Evolutionary conservation across 2,888 invertebrate genomes (phyloP), one percentile per base, ranked within the genome.

Genomic region (Sericinus montela): DNA sequence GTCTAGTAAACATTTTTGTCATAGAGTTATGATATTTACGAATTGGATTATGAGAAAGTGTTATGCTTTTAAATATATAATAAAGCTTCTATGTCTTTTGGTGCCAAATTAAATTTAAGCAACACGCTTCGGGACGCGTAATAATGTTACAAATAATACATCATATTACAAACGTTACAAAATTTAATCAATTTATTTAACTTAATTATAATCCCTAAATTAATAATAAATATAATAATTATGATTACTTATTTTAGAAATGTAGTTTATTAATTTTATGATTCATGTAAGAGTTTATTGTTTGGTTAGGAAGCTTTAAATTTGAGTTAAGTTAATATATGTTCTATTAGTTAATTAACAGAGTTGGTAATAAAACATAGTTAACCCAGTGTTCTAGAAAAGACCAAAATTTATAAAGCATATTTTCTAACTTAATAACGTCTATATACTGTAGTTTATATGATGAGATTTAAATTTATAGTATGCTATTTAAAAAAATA

Each of bases 401-500:
- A 63, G 65, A 68, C 65, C 66, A 69, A 69, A 57, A 10, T 45
- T 32, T 45, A 11, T 10, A 16, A 34, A n/a, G 41, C 36, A 34
- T 38, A 58, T 56, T 49, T 39, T 56, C 49, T 38, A 57, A 52
- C 41, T 40, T 41, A 11, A 19, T 39, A 55, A 29, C 42, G 48
- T 38, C 54, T 49, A 41, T 59, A 53, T 69, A 69, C 67, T 68
- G 67, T 69, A 66, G 66, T 52, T 61, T 65, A 60, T 37, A 49
- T 35, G 16, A 35, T 32, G 19, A 19, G 3, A 3, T 19, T 19
- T 2, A 19, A 19, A 19, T 19, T 19, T 5, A 19, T 19, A 19
- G 2, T 19, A 5, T 19, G 3, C 19, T 19, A 19, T 19, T 19
- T 19, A 19, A 42, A 19, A 44, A 29, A 14, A 39, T n/a, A 25